Base-by-base conservation (phyloP, 2,797 vertebrate genomes). In the Bovichtus variegatus region DNA sequence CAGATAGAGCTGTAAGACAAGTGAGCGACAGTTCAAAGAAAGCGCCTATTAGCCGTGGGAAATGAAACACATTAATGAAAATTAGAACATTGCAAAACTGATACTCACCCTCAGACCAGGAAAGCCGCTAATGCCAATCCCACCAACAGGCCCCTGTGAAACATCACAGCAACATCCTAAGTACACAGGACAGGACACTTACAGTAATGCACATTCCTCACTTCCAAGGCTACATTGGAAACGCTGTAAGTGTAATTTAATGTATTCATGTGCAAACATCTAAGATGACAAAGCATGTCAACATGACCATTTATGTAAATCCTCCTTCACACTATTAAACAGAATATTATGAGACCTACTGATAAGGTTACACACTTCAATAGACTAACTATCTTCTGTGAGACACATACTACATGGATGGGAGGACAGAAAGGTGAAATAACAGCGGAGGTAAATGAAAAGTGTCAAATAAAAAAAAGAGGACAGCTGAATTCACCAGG, bases 51-150 rank as follows among this genome's bases (percentile, higher is more conserved):
- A 29, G 9, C 27, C 21, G 38, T 44, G 6, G 47, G 8, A 76
- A 77, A 76, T 49, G 10, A 25, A 44, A 59, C 53, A 67, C 11
- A 44, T n/a, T 4, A 19, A 67, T 29, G 69, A 25, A 68, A 53
- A 49, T 29, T 1, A 54, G 25, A 55, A 71, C 3, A 55, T 2
- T 60, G 25, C 5, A 74, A 53, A 75, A 54, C 5, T 29, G 53
- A 55, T 88, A 97, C 97, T 98, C 87, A 99, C 98, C 94, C 96
- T 96, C 67, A 99, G 92, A 51, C 98, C 98, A 76, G 97, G 97
- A 92, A 99, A 99, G 63, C 98, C 98, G 31, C 92, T 80, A 68
- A 96, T 97, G 46, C 98, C 98, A 87, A 85, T 69, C 65, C 95
- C 96, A 88, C 98, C 98, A 89, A 96, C 92, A 83, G 94, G 89